Percentiles rank a stretch among this genome's conserved stretches.
Conservation (phyloP, 2,113 vertebrate genomes). For the Phylloscopus trochilus region DNA sequence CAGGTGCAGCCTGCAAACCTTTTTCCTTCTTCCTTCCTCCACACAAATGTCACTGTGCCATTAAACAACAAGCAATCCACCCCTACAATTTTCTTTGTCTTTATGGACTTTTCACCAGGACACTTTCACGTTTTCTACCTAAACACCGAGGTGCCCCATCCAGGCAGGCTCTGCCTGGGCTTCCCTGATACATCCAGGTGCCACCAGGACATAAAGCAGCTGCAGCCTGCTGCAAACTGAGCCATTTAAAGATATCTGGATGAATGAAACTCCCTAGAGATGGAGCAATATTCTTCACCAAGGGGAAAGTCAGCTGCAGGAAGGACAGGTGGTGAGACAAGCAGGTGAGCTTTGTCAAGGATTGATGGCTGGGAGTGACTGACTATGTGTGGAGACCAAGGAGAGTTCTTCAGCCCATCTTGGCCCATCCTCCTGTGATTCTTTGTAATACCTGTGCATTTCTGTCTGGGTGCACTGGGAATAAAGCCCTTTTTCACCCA, state of each 20-base stretch:
- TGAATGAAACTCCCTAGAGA: neutral
- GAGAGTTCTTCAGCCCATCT: neutral
- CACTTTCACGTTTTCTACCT: neutral
- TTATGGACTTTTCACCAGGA: neutral
- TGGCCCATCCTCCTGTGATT: neutral
- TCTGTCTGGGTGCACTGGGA: neutral
- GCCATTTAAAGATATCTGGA: neutral
- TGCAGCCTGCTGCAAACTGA: neutral
- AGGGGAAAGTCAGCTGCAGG: neutral
- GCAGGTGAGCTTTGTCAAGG: neutral
- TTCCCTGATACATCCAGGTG: neutral
- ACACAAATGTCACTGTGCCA: neutral
- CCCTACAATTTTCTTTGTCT: neutral
- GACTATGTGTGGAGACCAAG: neutral
- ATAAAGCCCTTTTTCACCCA: neutral
- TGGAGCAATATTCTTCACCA: neutral
- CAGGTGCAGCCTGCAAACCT: neutral
- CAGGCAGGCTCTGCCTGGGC: neutral
- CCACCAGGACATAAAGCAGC: neutral
- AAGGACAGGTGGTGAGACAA: neutral
- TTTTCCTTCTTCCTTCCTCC: neutral
- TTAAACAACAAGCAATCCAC: neutral
- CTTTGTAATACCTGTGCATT: neutral
- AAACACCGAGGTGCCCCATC: accelerated
- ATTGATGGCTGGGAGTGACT: neutral